Evolutionary conservation across 2,113 vertebrate species (phyloP).

Genomic region (Phylloscopus trochiloides): DNA sequence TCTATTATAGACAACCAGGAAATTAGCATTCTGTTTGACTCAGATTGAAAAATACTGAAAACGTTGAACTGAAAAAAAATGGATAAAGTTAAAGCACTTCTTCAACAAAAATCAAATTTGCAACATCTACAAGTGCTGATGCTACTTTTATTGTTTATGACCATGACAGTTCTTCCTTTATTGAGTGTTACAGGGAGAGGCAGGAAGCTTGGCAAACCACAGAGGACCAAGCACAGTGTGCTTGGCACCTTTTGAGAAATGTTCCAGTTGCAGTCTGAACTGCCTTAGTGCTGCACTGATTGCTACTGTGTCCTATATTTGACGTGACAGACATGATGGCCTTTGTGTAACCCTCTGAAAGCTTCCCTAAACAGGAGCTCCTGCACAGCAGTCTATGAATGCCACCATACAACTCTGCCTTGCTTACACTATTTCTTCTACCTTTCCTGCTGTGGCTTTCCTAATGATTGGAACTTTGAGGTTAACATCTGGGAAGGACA

Average conservation of each 20-base stretch:
- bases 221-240: background rate
- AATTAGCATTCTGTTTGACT: background rate
- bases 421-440: background rate
- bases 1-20: background rate
- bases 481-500: rapidly evolving
- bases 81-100: background rate
- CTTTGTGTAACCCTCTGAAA: background rate
- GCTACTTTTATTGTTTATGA: background rate
- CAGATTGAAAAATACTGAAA: background rate
- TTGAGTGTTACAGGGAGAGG: background rate
- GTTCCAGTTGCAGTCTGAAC: background rate
- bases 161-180: background rate
- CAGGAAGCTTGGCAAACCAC: constrained; percentile 15
- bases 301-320: background rate
- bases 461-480: background rate
- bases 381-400: background rate
- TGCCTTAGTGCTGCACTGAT: background rate
- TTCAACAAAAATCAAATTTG: background rate
- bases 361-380: background rate
- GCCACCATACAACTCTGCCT: background rate
- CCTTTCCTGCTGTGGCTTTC: background rate
- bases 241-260: background rate
- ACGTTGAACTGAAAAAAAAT: background rate
- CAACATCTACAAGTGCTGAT: background rate
- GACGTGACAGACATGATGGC: background rate